Evolutionary conservation across 2,797 vertebrate genomes (phyloP).

Genomic region (Anguilla megastoma): DNA sequence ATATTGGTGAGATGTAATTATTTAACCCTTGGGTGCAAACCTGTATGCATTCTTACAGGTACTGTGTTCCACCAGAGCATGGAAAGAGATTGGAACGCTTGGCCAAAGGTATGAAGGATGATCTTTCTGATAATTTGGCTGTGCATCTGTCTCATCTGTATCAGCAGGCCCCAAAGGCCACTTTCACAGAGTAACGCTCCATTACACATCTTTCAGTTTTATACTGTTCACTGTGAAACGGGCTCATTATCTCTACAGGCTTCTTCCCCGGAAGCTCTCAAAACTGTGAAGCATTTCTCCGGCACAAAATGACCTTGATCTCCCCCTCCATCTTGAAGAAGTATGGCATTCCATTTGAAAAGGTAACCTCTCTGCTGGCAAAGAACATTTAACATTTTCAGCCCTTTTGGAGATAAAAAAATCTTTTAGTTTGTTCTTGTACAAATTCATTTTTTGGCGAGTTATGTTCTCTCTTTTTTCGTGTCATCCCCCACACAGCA

Average conservation of each 20-base stretch:
- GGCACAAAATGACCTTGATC: conserved; percentile 98
- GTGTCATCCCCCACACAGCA: neutral
- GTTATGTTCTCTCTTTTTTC: neutral
- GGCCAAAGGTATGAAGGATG: conserved; percentile 83
- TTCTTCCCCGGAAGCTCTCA: conserved; percentile 97
- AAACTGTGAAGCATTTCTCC: conserved; percentile 94
- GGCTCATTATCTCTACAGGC: conserved; percentile 65
- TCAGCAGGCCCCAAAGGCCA: neutral
- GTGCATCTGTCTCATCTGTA: neutral
- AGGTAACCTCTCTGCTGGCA: conserved; percentile 68
- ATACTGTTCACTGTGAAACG: neutral
- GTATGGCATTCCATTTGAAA: conserved; percentile 93
- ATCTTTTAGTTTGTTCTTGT: neutral
- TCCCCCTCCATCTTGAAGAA: conserved; percentile 96
- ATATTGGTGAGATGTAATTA: neutral
- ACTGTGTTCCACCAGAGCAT: conserved; percentile 91
- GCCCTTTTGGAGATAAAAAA: neutral
- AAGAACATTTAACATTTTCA: neutral
- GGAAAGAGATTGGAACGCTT: conserved; percentile 92
- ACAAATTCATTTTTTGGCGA: neutral
- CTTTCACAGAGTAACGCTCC: neutral
- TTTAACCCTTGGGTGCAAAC: neutral
- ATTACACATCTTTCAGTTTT: neutral
- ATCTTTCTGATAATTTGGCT: neutral
- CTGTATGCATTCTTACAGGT: conserved; percentile 72